Conservation (phyloP, 2,113 vertebrate genomes). For the Xenopus borealis region DNA sequence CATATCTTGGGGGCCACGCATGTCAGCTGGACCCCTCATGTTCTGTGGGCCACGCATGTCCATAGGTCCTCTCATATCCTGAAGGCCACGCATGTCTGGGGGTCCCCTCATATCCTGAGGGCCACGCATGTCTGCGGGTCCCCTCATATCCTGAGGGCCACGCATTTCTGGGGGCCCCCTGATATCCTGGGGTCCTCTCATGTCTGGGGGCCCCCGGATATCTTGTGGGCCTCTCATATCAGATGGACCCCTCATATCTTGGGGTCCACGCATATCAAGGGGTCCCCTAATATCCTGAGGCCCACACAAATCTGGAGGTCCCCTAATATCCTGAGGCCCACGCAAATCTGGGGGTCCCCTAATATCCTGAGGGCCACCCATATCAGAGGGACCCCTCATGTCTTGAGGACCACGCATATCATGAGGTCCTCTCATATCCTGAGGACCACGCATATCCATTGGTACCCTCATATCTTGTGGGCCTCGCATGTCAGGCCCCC, state of each 20-base stretch:
- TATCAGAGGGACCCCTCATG: slow-evolving; percentile 71
- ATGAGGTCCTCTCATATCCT: slow-evolving; percentile 74
- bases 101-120: slow-evolving; percentile 67
- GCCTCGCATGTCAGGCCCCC: slow-evolving; percentile 72
- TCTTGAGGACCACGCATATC: slow-evolving; percentile 61
- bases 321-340: slow-evolving; percentile 75
- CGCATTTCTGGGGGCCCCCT: slow-evolving; percentile 73
- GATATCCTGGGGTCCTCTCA: slow-evolving; percentile 73
- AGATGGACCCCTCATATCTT: slow-evolving; percentile 67
- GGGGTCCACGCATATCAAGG: slow-evolving; percentile 76
- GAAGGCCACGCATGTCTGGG: slow-evolving; percentile 73
- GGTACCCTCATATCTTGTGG: slow-evolving; percentile 76
- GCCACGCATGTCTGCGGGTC: slow-evolving; percentile 65
- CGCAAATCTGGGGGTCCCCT: slow-evolving; percentile 72
- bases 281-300: slow-evolving; percentile 72
- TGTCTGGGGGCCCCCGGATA: slow-evolving; percentile 73
- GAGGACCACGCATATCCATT: slow-evolving; percentile 71
- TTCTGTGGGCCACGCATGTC: slow-evolving; percentile 61
- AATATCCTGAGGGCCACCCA: slow-evolving; percentile 73
- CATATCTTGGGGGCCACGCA: slow-evolving; percentile 72
- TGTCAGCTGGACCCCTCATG: slow-evolving; percentile 77
- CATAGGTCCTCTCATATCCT: slow-evolving; percentile 70
- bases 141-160: slow-evolving; percentile 75
- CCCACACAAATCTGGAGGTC: slow-evolving; percentile 71
- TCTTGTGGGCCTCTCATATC: slow-evolving; percentile 70